Base-by-base conservation (phyloP, 1,140 invertebrate genomes). In the Drosophila ambigua region DNA sequence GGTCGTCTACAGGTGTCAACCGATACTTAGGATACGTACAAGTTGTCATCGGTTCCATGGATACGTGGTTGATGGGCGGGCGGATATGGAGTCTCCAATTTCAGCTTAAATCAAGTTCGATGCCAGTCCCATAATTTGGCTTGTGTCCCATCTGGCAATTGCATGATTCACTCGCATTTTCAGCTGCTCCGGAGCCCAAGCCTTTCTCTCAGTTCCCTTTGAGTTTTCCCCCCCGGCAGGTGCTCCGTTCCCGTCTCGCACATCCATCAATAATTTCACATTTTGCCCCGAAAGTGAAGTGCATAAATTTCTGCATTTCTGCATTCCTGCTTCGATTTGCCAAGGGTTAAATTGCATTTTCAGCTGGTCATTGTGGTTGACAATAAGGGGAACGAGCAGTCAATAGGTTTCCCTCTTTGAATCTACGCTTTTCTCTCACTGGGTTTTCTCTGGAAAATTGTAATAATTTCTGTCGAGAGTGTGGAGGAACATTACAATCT, bases 311-410 rank as follows among this genome's bases (percentile, higher is more conserved):
- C 35, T 4, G 35, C 44, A 43, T 66, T 28, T 20, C 43, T 4
- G 43, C 44, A 43, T 66, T 28, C 15, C 43, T 49, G 58, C 58
- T 46, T 67, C 82, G 64, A 84, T 85, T 77, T 66, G n/a, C 44
- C 72, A 64, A 64, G 61, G 52, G 66, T 50, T 69, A 64, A 71
- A 67, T 49, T 62, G 49, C 50, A 75, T 59, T 82, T 83, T 74
- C 83, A 87, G 75, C 83, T 87, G 83, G 66, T 77, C 72, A 88
- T 66, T 85, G 73, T 62, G 55, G 71, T 66, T 52, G 58, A 48
- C 52, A 63, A 62, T 20, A 72, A 67, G 74, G 69, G 78, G 35
- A 35, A 69, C 51, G 24, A 43, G 39, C 45, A 39, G 24, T 72
- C 24, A 66, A 67, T 51, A 72, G 65, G 55, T 63, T 45, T 71